Conservation (phyloP, 2,113 vertebrate genomes). For the Heterocephalus glaber region DNA sequence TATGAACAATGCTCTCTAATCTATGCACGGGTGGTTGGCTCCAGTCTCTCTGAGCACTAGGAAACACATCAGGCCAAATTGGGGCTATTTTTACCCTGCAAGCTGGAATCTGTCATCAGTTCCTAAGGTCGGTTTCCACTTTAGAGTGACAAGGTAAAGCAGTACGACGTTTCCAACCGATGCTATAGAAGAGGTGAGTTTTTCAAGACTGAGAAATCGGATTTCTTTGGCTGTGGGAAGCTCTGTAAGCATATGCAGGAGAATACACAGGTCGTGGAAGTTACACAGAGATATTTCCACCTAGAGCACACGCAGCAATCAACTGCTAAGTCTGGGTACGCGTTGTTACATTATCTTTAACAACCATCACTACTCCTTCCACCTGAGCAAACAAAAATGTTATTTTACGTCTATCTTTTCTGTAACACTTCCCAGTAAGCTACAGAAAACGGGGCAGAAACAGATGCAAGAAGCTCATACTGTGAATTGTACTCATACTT, state of each 20-base stretch:
- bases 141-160: constrained; percentile 82
- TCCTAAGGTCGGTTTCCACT: constrained; percentile 84
- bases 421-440: not conserved
- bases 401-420: not conserved
- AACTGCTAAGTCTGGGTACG: not conserved
- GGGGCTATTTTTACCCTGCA: constrained; percentile 85
- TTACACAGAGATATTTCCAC: not conserved
- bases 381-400: not conserved
- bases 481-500: too few species aligned
- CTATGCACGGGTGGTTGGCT: constrained; percentile 73
- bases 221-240: constrained; percentile 41
- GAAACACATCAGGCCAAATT: constrained; percentile 83
- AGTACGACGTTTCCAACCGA: constrained; percentile 84
- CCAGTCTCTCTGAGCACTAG: constrained; percentile 74
- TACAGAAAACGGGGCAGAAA: not conserved
- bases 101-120: constrained; percentile 84
- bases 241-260: not conserved
- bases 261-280: not conserved
- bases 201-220: constrained; percentile 81
- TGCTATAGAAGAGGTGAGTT: constrained; percentile 78
- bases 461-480: not conserved
- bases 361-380: not conserved
- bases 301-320: not conserved
- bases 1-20: constrained; percentile 43
- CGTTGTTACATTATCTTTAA: not conserved